A percentile compares a stretch with the other conserved stretches of the same genome.
Evolutionary conservation across 2,888 invertebrate species (phyloP).

Genomic region (Cyrtodaria siliqua): DNA sequence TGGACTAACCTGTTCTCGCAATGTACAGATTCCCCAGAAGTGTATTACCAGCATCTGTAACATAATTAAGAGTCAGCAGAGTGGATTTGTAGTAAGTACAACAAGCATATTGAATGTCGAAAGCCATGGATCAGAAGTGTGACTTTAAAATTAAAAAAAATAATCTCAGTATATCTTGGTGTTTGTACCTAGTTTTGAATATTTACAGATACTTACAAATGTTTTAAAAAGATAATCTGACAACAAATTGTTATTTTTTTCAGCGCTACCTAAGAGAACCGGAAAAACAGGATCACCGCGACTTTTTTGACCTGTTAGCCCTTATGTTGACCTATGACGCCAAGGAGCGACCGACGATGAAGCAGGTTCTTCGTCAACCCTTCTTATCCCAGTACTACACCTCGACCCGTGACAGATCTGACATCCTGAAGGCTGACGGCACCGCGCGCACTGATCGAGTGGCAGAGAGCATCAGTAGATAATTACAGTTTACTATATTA

Average conservation of each 20-base stretch:
- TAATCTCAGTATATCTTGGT: no score
- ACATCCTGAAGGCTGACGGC: slow-evolving; percentile 64
- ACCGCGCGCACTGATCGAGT: slow-evolving; percentile 71
- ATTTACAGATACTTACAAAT: no score
- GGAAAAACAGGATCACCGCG: slow-evolving; percentile 95
- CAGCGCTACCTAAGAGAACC: slow-evolving; percentile 94
- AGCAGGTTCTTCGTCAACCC: slow-evolving; percentile 95
- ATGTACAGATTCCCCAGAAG: no score
- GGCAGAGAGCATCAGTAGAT: slow-evolving; percentile 83
- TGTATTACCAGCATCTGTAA: no score
- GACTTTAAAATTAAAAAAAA: no score
- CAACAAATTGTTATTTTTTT: slow-evolving; percentile 69
- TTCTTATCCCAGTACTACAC: slow-evolving; percentile 90
- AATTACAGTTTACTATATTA: slow-evolving; percentile 45
- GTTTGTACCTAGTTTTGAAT: no score
- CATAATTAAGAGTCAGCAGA: no score
- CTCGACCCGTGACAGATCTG: slow-evolving; percentile 59
- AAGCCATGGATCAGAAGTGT: no score
- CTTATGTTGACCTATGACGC: slow-evolving; percentile 99
- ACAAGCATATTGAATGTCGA: no score
- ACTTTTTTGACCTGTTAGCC: slow-evolving; percentile 97
- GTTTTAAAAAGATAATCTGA: no score
- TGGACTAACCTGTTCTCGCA: no score
- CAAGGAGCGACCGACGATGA: slow-evolving; percentile 93
- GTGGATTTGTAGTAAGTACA: no score